These are phyloP conservation scores for Maniola jurtina DNA, from an alignment of 1,140 invertebrate species.

Conservation along the genomic window DNA sequence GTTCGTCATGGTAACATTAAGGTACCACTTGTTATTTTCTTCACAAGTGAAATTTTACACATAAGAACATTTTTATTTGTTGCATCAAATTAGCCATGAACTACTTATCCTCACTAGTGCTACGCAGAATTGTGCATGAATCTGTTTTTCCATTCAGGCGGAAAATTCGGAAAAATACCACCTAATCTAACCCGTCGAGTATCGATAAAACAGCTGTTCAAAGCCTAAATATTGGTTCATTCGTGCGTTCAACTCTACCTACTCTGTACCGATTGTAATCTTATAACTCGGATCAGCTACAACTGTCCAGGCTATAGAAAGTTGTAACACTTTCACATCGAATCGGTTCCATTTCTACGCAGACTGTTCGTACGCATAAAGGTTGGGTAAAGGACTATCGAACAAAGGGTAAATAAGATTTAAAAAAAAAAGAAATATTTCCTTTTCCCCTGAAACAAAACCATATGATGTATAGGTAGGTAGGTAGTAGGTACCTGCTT, in stretches of 20 bases:
- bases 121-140: too few relatives aligned
- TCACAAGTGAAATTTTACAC: too few relatives aligned
- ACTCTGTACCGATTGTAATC: conserved; percentile 17
- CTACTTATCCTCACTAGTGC: too few relatives aligned
- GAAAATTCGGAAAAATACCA: not conserved
- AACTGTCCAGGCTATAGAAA: conserved; percentile 44
- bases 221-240: not conserved
- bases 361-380: not conserved
- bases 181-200: not conserved
- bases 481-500: too few relatives aligned
- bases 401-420: not conserved
- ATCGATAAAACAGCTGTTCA: not conserved
- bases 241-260: not conserved
- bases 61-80: too few relatives aligned
- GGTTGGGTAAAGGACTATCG: not conserved
- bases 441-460: too few relatives aligned
- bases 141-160: not conserved
- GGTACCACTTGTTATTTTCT: too few relatives aligned
- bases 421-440: too few relatives aligned
- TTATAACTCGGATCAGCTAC: conserved; percentile 23
- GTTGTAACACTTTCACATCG: conserved; percentile 51
- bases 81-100: too few relatives aligned
- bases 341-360: conserved; percentile 39
- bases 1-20: too few relatives aligned
- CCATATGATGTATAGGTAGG: too few relatives aligned